These are phyloP conservation scores for Taeniopygia guttata DNA, from an alignment of 2,797 vertebrate species.

Conservation along the genomic window DNA sequence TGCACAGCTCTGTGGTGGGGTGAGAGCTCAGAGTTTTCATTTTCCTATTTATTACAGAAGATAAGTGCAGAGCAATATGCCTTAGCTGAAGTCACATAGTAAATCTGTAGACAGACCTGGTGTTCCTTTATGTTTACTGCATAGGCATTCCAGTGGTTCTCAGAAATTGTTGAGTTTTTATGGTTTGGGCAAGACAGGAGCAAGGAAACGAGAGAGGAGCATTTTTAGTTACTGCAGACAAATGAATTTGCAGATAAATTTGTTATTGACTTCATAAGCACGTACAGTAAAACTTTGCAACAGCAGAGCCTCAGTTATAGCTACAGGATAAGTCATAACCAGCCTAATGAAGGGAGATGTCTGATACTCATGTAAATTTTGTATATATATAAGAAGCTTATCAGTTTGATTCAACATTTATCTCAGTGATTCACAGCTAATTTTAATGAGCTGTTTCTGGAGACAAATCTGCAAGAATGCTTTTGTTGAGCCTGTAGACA, in stretches of 20 bases:
- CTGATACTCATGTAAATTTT: not conserved
- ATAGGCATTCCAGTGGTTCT: not conserved
- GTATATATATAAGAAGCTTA: not conserved
- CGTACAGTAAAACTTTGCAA: not conserved
- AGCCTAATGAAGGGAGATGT: not conserved
- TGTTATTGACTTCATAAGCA: not conserved
- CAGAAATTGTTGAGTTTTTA: not conserved
- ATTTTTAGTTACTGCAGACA: not conserved
- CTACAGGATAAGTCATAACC: not conserved
- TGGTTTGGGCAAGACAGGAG: not conserved
- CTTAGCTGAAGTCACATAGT: not conserved
- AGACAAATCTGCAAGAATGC: not conserved
- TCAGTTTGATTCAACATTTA: not conserved
- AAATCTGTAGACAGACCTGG: not conserved
- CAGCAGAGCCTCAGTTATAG: not conserved
- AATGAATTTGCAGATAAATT: not conserved
- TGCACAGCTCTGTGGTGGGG: not conserved
- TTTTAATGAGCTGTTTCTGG: constrained; percentile 36
- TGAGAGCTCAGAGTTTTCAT: not conserved
- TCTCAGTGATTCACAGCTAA: not conserved
- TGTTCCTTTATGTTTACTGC: not conserved
- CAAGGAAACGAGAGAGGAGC: not conserved
- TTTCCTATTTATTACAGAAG: not conserved
- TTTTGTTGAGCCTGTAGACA: not conserved
- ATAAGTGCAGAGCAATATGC: not conserved